phyloP scores from a whole-genome alignment of 2,888 invertebrate genomes.

The Enchytraeus crypticus region DNA sequence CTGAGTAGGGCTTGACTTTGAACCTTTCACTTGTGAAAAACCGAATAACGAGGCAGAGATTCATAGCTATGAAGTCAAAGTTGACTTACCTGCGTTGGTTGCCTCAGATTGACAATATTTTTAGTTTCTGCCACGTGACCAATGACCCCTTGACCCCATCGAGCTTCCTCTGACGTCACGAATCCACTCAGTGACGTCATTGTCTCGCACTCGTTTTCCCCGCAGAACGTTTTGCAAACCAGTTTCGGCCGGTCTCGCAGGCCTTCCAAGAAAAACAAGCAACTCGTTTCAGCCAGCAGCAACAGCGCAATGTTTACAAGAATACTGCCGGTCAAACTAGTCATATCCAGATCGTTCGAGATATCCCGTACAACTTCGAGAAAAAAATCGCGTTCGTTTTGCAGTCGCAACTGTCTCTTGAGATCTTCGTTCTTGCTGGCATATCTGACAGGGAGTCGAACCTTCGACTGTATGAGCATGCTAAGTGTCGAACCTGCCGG shows the following conservation, averaged over 20 bases:
- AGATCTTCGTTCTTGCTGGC: slow-evolving; percentile 51
- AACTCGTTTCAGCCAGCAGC: slow-evolving; percentile 51
- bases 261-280: slow-evolving; percentile 52
- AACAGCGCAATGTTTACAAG: slow-evolving; percentile 52
- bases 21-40: too few species aligned
- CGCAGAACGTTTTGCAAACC: slow-evolving; percentile 53
- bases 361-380: slow-evolving; percentile 54
- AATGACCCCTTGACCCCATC: slow-evolving; percentile 54
- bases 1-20: too few species aligned
- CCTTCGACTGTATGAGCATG: slow-evolving; percentile 53
- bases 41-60: too few species aligned
- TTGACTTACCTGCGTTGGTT: slow-evolving; percentile 52
- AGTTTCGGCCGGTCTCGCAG: slow-evolving; percentile 49
- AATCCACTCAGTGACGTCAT: slow-evolving; percentile 41
- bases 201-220: slow-evolving; percentile 51
- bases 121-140: slow-evolving; percentile 53
- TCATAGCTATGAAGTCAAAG: too few species aligned
- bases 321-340: slow-evolving; percentile 51
- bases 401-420: slow-evolving; percentile 44
- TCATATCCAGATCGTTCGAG: slow-evolving; percentile 53
- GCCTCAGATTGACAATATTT: slow-evolving; percentile 50
- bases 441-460: slow-evolving; percentile 51
- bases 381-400: slow-evolving; percentile 53
- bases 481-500: slow-evolving; percentile 53
- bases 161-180: background rate